phyloP scores from a whole-genome alignment of 2,888 invertebrate species.

The Julus scandinavius region DNA sequence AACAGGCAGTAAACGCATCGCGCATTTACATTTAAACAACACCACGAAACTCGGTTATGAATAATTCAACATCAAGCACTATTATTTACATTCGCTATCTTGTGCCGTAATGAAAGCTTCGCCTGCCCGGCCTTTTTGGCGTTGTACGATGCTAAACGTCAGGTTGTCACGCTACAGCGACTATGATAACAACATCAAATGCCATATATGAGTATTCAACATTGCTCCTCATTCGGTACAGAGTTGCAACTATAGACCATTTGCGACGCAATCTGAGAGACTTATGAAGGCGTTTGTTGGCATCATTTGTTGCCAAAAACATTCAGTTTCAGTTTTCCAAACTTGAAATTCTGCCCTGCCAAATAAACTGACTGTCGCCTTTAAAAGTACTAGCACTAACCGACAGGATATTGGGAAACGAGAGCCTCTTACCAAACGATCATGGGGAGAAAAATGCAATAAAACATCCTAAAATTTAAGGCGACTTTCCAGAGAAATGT shows the following conservation, averaged over 20 bases:
- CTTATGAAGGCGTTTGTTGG: slow-evolving; percentile 1
- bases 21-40: slow-evolving; percentile 11
- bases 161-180: slow-evolving; percentile 27
- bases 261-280: neutral
- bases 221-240: neutral
- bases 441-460: neutral
- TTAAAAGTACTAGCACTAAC: neutral
- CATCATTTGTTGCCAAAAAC: neutral
- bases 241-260: neutral
- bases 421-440: neutral
- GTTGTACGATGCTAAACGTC: slow-evolving; percentile 4
- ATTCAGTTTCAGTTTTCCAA: neutral
- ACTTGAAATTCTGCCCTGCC: neutral
- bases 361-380: neutral
- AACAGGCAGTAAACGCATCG: slow-evolving; percentile 11
- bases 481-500: no score
- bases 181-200: slow-evolving; percentile 10
- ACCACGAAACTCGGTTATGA: neutral
- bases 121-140: neutral
- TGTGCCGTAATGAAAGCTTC: slow-evolving; percentile 14
- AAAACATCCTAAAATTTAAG: neutral
- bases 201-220: neutral
- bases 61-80: slow-evolving; percentile 17
- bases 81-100: slow-evolving; percentile 48
- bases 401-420: neutral